Evolutionary conservation across 1,140 invertebrate species (phyloP), one percentile per base, ranked within the genome.

Genomic region (Sesamia nonagrioides): DNA sequence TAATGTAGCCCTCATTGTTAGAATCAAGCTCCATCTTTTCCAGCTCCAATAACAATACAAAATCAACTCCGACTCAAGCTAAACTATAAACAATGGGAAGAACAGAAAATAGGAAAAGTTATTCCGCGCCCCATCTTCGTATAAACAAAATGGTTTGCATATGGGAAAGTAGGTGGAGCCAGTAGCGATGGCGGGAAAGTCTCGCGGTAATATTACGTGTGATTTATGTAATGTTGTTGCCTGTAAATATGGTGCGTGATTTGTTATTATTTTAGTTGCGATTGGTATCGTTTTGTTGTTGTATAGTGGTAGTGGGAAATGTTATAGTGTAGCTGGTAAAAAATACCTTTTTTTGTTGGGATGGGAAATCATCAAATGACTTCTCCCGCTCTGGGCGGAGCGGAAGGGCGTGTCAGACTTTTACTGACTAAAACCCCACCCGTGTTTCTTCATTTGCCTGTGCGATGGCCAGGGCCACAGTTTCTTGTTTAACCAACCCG

Each of bases 51-150:
- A 61, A 42, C 61, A 66, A 50, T 50, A 50, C 54, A 71, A 71
- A 54, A 37, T 54, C 68, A 71, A 37, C 27, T 15, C 6, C 60
- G 40, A 61, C 48, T 6, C 48, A 21, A 40, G 11, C 45, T 61
- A 75, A 75, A 60, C 40, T 58, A 58, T 61, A 61, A 61, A 75
- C 72, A 75, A 48, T 60, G 17, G 9, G 1, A 45, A 42, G 40
- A 27, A 89, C 85, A 83, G 85, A 83, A 86, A 88, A 89, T 88
- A 87, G 81, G 87, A 88, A 87, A 89, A 89, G 84, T 88, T 91
- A 84, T 86, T 88, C 82, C 78, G 61, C 72, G 76, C 80, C 75
- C 60, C 78, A 80, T 89, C 72, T 80, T 82, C 82, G 76, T 79
- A 81, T 88, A 86, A 85, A 88, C 82, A 86, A 88, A 84, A 86